Conservation (phyloP, 2,888 invertebrate genomes). For the Heliconius charithonia region DNA sequence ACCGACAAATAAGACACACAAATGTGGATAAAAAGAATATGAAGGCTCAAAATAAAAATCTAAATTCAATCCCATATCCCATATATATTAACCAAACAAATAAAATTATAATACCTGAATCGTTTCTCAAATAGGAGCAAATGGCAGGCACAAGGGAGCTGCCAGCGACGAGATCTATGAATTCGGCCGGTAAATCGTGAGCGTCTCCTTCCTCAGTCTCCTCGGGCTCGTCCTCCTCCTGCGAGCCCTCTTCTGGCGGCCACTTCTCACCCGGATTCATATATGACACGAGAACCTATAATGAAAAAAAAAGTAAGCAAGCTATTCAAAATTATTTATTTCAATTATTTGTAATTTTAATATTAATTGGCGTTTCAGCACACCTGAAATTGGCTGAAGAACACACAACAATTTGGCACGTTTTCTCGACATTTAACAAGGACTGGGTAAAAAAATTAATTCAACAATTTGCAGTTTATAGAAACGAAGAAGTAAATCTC, state of each 20-base stretch:
- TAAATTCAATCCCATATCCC: neutral
- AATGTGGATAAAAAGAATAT: too few relatives aligned
- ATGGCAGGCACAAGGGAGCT: conserved; percentile 94
- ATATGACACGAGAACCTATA: conserved; percentile 92
- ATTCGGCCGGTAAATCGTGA: conserved; percentile 86
- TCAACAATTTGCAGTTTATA: too few relatives aligned
- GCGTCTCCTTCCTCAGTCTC: conserved; percentile 65
- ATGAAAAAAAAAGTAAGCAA: neutral
- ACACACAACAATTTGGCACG: too few relatives aligned
- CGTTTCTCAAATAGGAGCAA: conserved; percentile 95
- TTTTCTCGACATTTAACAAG: too few relatives aligned
- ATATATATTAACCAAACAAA: neutral
- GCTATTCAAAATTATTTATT: neutral
- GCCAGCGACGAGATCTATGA: conserved; percentile 89
- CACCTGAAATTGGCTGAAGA: too few relatives aligned
- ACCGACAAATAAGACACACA: too few relatives aligned
- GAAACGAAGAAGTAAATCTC: too few relatives aligned
- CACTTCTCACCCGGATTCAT: conserved; percentile 89
- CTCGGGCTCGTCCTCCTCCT: conserved; percentile 57
- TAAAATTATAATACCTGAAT: conserved; percentile 85
- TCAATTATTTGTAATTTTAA: neutral
- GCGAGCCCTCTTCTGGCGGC: conserved; percentile 77
- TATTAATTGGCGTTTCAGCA: neutral
- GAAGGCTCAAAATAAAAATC: too few relatives aligned
- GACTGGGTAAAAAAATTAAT: too few relatives aligned